These are phyloP conservation scores for Macaria liturata DNA, from an alignment of 2,888 invertebrate species.

Conservation along the genomic window DNA sequence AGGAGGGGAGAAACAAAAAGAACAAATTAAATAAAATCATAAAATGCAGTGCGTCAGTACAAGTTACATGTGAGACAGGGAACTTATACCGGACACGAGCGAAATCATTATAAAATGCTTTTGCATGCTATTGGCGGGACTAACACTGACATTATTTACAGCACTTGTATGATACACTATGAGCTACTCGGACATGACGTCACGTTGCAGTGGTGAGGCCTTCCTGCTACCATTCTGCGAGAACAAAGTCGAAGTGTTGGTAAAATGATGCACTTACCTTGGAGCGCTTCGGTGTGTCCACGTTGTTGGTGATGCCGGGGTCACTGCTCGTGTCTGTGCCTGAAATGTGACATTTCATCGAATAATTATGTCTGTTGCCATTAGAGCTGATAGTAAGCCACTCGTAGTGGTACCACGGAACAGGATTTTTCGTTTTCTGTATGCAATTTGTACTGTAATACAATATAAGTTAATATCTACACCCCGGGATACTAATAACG, in stretches of 20 bases:
- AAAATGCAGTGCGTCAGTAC: slow-evolving; percentile 44
- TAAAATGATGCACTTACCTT: slow-evolving; percentile 56
- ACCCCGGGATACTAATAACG: no score
- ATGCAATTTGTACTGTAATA: no score
- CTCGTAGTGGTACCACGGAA: no score
- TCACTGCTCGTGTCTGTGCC: slow-evolving; percentile 80
- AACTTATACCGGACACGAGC: slow-evolving; percentile 47
- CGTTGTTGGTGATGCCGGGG: slow-evolving; percentile 73
- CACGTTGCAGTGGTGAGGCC: slow-evolving; percentile 24
- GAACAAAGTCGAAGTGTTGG: no score
- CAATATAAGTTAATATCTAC: no score
- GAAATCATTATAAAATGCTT: slow-evolving; percentile 56
- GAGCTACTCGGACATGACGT: slow-evolving; percentile 44
- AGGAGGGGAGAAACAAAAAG: slow-evolving; percentile 64
- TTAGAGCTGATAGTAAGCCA: no score
- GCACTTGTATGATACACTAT: slow-evolving; percentile 59
- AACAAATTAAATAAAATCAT: slow-evolving; percentile 65
- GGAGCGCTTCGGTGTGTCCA: slow-evolving; percentile 75
- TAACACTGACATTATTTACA: slow-evolving; percentile 67
- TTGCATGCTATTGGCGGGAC: slow-evolving; percentile 52
- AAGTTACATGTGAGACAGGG: slow-evolving; percentile 35
- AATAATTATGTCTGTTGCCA: no score
- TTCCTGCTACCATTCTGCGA: slow-evolving; percentile 58
- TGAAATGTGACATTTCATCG: slow-evolving; percentile 35
- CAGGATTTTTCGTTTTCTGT: no score